Percentiles rank a stretch among this genome's conserved stretches.
Evolutionary conservation across 2,113 vertebrate species (phyloP).

Genomic region (Strix aluco): DNA sequence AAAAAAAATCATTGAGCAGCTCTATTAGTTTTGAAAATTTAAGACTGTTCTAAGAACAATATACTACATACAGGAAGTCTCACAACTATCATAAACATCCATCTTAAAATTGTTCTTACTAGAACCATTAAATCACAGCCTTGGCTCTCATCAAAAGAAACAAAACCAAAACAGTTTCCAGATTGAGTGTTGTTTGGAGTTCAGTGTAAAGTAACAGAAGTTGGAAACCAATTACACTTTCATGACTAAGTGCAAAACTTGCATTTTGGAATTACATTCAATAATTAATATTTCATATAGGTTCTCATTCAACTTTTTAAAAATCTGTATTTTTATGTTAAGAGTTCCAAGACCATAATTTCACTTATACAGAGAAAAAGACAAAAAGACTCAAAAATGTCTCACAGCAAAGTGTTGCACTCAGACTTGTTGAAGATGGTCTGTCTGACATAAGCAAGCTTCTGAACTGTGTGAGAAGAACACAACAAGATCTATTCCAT

Average conservation of each 20-base stretch:
- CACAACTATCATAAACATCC: not conserved
- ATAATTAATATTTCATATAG: not conserved
- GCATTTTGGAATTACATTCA: not conserved
- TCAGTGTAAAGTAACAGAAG: not conserved
- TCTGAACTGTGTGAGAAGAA: not conserved
- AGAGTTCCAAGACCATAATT: not conserved
- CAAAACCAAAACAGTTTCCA: not conserved
- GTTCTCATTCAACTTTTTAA: not conserved
- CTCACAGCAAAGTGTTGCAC: rapidly evolving
- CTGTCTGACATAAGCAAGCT: not conserved
- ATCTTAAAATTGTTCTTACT: not conserved
- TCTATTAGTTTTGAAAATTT: not conserved
- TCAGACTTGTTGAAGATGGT: not conserved
- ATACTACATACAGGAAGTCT: not conserved
- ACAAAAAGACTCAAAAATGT: not conserved
- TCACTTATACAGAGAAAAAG: not conserved
- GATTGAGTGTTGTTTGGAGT: not conserved
- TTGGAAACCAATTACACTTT: not conserved
- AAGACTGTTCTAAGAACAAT: not conserved
- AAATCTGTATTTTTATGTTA: not conserved
- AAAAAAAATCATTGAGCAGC: not conserved
- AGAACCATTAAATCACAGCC: not conserved
- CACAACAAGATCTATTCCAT: not conserved
- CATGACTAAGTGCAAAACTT: not conserved
- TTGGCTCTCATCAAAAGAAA: not conserved